Percentiles rank a stretch among this genome's conserved stretches.
Evolutionary conservation across 1,140 invertebrate species (phyloP).

Genomic region (Brachionus calyciflorus): DNA sequence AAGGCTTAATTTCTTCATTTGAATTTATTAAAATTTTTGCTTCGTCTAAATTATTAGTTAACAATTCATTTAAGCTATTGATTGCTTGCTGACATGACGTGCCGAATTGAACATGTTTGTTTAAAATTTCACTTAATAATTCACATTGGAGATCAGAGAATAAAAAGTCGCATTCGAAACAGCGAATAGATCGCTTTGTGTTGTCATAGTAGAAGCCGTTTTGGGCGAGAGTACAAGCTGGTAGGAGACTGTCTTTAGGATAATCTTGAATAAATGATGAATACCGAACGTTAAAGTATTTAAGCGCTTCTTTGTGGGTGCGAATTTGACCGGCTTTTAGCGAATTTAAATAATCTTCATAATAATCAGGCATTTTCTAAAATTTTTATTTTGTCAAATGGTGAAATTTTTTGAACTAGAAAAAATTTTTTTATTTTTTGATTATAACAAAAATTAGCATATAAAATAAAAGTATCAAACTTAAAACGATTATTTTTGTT

Average conservation of each 20-base stretch:
- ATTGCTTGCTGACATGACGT: neutral
- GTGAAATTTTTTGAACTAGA: too few species aligned
- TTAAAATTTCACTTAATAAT: neutral
- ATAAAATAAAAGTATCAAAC: too few species aligned
- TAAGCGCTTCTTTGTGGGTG: constrained; percentile 11
- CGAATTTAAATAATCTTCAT: constrained; percentile 4
- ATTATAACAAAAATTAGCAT: too few species aligned
- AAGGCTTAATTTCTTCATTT: too few species aligned
- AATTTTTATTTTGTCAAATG: too few species aligned
- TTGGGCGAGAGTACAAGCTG: neutral
- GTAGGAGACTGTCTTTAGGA: constrained; percentile 4
- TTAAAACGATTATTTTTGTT: too few species aligned
- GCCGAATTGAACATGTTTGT: neutral
- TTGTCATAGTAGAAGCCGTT: constrained; percentile 20
- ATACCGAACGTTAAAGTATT: constrained; percentile 26
- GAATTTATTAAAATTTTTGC: neutral
- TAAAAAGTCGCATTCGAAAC: constrained; percentile 16
- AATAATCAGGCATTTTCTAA: too few species aligned
- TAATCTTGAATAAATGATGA: constrained; percentile 8
- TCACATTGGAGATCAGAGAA: neutral
- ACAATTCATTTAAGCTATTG: neutral
- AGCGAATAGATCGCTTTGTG: neutral
- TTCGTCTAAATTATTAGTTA: neutral
- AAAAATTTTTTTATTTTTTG: too few species aligned
- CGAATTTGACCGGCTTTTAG: neutral